Evolutionary conservation across 30 jellyfish, hydroid and myxozoan species (phyloP).

Genomic region (Sanderia malayensis): DNA sequence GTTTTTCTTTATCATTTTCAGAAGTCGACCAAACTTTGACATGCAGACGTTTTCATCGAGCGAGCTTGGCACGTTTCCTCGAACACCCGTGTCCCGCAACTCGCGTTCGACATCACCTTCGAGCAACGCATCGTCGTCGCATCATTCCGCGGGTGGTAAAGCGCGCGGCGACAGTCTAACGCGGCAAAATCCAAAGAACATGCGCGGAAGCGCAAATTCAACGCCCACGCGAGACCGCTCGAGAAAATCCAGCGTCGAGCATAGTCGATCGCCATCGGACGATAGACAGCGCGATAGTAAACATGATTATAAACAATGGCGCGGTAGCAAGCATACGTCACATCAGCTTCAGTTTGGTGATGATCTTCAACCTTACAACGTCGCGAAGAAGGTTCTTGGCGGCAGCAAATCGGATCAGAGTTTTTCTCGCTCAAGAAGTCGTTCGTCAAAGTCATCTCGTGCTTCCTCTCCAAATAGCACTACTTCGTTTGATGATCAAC

Average conservation of each 20-base stretch:
- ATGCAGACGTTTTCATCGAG: constrained; percentile 12
- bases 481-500: constrained; percentile 43
- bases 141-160: constrained; percentile 20
- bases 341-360: too few species aligned
- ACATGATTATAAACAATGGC: too few species aligned
- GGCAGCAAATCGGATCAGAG: constrained; percentile 34
- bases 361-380: too few species aligned
- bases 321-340: too few species aligned
- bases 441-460: constrained; percentile 31
- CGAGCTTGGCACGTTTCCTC: constrained; percentile 12
- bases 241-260: not conserved
- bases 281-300: too few species aligned
- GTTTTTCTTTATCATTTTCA: not conserved
- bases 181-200: constrained; percentile 8
- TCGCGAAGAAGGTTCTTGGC: not conserved
- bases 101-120: constrained; percentile 57
- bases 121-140: constrained; percentile 62
- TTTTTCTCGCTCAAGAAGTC: too few species aligned
- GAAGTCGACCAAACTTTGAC: constrained; percentile 53
- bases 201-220: not conserved
- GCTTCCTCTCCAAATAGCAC: constrained; percentile 49
- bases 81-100: constrained; percentile 29
- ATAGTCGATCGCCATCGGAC: too few species aligned
- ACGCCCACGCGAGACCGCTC: constrained; percentile 15
- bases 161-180: constrained; percentile 29